Base-by-base conservation (phyloP, 2,888 invertebrate genomes). In the Ectemnius lituratus region DNA sequence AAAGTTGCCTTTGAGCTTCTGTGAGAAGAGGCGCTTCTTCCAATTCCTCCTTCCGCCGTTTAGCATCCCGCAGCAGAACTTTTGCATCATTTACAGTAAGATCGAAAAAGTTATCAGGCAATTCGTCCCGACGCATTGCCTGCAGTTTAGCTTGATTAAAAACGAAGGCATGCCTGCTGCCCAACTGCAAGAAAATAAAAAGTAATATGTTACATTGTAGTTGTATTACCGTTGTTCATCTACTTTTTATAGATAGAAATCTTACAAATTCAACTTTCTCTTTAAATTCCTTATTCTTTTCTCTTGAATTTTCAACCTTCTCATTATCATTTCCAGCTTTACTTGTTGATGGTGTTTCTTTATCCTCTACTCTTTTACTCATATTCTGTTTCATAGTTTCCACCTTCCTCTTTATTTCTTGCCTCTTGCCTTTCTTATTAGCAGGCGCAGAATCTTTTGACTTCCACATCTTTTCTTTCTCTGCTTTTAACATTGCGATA, bases 91-190 rank as follows among this genome's bases (percentile, higher is more conserved):
- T 94, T 58, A 96, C 93, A 1, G 96, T 96, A 57, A 98, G 91
- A 76, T 97, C 96, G 89, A 96, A 98, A 90, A 98, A 98, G 63
- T 96, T 96, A 90, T 98, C 97, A 0, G 96, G 95, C 49, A 95
- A 91, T 69, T 97, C 96, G 64, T 95, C 95, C 79, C 94, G 93
- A 45, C 93, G 93, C 68, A 92, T 88, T 65, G 93, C 91, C 81
- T 88, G 85, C 14, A 90, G 88, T 70, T 93, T 92, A 49, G 94
- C 93, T 86, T 94, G 93, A 37, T 93, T 92, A 88, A 95, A 97
- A 23, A 95, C 91, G 80, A 97, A 92, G 2, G 97, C 96, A 89
- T 95, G 95, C 78, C 96, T 93, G 70, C 93, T 93, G 60, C 96
- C 95, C 85, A 95, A 89, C 96, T 96, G 86, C 81, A 93, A 92